Evolutionary conservation across 2,113 vertebrate genomes (phyloP).

Genomic region (Melanostigma gelatinosum): DNA sequence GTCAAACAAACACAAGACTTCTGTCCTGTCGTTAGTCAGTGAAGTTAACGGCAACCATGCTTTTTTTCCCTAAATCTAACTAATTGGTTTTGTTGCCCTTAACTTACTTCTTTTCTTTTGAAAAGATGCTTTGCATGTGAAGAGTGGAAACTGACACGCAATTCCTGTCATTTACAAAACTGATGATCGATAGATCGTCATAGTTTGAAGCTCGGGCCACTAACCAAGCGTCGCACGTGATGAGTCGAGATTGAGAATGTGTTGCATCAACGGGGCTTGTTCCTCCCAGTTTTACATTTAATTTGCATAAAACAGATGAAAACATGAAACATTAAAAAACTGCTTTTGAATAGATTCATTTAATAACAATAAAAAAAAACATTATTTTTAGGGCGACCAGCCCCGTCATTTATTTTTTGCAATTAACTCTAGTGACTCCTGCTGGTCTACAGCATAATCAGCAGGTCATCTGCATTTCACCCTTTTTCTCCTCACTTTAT

Average conservation of each 20-base stretch:
- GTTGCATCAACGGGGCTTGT: neutral
- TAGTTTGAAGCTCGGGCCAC: no score
- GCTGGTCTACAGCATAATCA: constrained; percentile 16
- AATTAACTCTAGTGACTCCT: neutral
- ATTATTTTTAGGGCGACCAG: neutral
- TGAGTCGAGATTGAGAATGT: no score
- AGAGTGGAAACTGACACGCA: no score
- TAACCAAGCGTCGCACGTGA: no score
- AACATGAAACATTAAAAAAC: neutral
- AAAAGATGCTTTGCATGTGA: no score
- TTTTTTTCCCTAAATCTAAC: no score
- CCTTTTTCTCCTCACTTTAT: neutral
- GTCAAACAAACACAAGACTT: neutral
- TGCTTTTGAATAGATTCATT: neutral
- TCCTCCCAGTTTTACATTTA: neutral
- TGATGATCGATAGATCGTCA: neutral
- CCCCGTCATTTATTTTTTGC: neutral
- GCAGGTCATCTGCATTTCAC: constrained; percentile 27
- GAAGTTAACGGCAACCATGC: no score
- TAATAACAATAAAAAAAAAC: neutral
- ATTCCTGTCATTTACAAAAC: neutral
- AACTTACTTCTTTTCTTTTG: no score
- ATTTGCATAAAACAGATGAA: neutral
- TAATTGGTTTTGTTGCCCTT: no score
- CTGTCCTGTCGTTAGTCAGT: no score